These are phyloP conservation scores for Lepidurus packardi DNA, from an alignment of 1,140 invertebrate genomes.

Conservation along the genomic window DNA sequence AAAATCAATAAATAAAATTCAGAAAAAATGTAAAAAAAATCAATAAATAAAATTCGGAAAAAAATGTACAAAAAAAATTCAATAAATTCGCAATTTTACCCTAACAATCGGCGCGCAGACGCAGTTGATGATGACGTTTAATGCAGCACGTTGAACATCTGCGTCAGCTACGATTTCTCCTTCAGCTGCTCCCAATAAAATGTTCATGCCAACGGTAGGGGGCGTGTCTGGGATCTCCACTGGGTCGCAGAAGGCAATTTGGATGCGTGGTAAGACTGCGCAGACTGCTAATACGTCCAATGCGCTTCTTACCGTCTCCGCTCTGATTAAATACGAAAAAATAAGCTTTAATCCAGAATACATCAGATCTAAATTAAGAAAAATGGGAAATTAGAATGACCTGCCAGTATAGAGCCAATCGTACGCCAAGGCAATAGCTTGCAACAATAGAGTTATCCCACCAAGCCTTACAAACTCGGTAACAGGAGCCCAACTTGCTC, in stretches of 20 bases:
- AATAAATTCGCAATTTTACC: constrained; percentile 47
- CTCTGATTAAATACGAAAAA: constrained; percentile 51
- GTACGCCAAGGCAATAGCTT: constrained; percentile 80
- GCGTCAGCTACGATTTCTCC: constrained; percentile 81
- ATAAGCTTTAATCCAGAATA: constrained; percentile 35
- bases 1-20: too few species aligned
- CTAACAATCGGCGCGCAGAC: constrained; percentile 83
- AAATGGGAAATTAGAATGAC: constrained; percentile 43
- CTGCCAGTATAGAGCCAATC: constrained; percentile 87
- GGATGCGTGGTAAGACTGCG: constrained; percentile 80
- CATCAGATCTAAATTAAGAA: constrained; percentile 35
- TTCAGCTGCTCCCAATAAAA: constrained; percentile 75
- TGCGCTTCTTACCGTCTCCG: constrained; percentile 82
- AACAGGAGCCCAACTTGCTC: constrained; percentile 76
- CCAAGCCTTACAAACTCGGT: constrained; percentile 77
- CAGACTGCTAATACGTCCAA: constrained; percentile 85
- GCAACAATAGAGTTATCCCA: constrained; percentile 72
- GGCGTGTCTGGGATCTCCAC: constrained; percentile 68
- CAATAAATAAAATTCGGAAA: too few species aligned
- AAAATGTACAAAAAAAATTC: too few species aligned
- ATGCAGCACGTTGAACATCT: constrained; percentile 83
- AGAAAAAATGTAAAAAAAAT: too few species aligned
- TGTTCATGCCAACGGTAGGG: constrained; percentile 60
- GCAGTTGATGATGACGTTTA: constrained; percentile 83
- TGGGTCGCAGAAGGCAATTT: constrained; percentile 69